Evolutionary conservation across 92 coral and sea anemone genomes (phyloP), one percentile per base, ranked within the genome.

Genomic region (Pocillopora meandrina): DNA sequence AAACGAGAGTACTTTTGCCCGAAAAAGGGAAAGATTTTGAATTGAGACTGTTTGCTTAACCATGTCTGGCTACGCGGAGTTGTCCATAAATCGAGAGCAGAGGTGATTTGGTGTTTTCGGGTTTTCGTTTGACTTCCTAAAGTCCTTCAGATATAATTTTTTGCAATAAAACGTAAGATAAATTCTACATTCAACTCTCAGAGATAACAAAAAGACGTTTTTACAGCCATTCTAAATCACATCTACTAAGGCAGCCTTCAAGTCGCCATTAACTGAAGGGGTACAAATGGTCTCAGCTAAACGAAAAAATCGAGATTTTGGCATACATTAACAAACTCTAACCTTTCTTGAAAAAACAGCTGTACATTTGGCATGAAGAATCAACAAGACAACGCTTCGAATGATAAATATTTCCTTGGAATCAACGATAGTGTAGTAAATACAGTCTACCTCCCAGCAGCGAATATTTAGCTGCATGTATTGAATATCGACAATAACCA

Each of bases 261-360:
- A 70, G 85, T 82, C 85, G 76, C 68, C 68, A 70, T 19, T 21
- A 60, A 15, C 47, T 5, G 17, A 34, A 17, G 12, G 19, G 36
- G 9, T 33, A 23, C 84, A 79, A 26, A 65, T 72, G 35, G 47
- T 26, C 34, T 14, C 56, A 9, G 3, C 9, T 13, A 3, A 8
- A 63, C 75, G 31, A 74, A 79, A 64, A 66, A 71, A 59, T 71
- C 58, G 16, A 69, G 72, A 21, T 36, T 69, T 82, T 5, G 78
- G 10, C 16, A 33, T 31, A 68, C 11, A 35, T 21, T 8, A 35
- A 60, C 49, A 71, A n/a, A 12, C 21, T 57, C 71, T 82, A 18
- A 82, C 78, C 85, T 82, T 71, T 71, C 47, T 59, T 49, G n/a
- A 7, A 31, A 18, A 70, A 82, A 21, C 62, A 47, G 31, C 60